These are phyloP conservation scores for Sminthopsis crassicaudata DNA, from an alignment of 2,113 vertebrate species.

Conservation along the genomic window DNA sequence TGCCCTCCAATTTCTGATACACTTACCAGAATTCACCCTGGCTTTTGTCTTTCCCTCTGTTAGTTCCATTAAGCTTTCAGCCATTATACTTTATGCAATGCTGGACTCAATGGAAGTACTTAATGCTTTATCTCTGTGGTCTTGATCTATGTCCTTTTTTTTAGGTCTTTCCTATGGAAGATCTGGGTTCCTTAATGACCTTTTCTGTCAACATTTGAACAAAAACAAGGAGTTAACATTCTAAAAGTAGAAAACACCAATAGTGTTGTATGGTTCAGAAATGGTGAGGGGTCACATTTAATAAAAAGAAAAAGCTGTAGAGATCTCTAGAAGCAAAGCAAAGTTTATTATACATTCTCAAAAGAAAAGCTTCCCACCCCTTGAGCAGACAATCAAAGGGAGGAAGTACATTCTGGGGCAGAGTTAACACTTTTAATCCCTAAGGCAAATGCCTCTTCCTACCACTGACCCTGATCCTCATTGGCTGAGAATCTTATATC, in stretches of 20 bases:
- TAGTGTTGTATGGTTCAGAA: too few relatives aligned
- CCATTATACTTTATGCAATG: neutral
- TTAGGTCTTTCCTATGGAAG: neutral
- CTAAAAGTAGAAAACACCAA: neutral
- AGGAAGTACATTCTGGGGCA: too few relatives aligned
- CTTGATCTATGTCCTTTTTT: neutral
- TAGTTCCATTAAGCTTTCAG: neutral
- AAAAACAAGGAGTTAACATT: neutral
- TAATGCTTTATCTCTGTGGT: neutral
- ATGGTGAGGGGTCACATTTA: too few relatives aligned
- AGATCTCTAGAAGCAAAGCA: too few relatives aligned
- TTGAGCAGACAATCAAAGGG: too few relatives aligned
- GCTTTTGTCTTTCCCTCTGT: neutral
- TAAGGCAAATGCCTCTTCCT: too few relatives aligned
- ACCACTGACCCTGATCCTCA: too few relatives aligned
- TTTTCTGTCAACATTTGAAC: neutral
- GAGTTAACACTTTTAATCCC: too few relatives aligned
- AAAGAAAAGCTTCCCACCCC: too few relatives aligned
- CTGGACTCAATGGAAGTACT: neutral
- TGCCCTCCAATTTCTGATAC: neutral
- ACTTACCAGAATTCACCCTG: neutral
- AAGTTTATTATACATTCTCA: too few relatives aligned
- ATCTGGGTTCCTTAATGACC: neutral
- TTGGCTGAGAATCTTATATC: too few relatives aligned
- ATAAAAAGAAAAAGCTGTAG: too few relatives aligned